Conservation (phyloP, 1,140 invertebrate genomes). For the Plodia interpunctella region DNA sequence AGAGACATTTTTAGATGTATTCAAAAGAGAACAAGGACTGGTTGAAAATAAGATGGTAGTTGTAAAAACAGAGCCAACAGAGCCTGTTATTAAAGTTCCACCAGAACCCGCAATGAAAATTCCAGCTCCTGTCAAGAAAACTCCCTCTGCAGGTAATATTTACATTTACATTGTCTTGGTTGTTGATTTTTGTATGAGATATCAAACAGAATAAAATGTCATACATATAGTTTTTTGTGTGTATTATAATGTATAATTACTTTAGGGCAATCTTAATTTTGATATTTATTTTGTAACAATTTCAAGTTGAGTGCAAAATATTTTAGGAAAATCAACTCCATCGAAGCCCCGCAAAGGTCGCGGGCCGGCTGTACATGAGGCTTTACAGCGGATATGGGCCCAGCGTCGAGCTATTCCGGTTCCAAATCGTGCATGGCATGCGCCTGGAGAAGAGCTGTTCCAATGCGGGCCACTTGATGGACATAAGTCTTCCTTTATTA, state of each 20-base stretch:
- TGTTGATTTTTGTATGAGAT: too few relatives aligned
- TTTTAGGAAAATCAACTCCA: slow-evolving; percentile 41
- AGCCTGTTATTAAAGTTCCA: slow-evolving; percentile 14
- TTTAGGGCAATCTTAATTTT: too few relatives aligned
- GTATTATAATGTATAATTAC: too few relatives aligned
- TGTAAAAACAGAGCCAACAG: slow-evolving; percentile 42
- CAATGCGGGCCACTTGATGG: slow-evolving; percentile 59
- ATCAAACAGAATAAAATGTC: too few relatives aligned
- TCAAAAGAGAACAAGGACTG: slow-evolving; percentile 65
- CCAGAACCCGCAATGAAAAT: slow-evolving; percentile 15
- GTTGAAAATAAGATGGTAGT: slow-evolving; percentile 32
- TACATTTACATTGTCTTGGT: slow-evolving; percentile 21
- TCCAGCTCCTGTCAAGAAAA: slow-evolving; percentile 36
- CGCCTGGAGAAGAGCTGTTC: slow-evolving; percentile 67
- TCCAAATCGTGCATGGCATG: slow-evolving; percentile 58
- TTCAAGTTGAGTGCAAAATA: too few relatives aligned
- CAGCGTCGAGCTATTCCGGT: slow-evolving; percentile 37
- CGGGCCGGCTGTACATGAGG: slow-evolving; percentile 70
- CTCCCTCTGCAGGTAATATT: slow-evolving; percentile 36
- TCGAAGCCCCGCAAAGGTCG: slow-evolving; percentile 53
- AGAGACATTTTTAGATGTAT: slow-evolving; percentile 70
- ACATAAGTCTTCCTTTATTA: slow-evolving; percentile 24
- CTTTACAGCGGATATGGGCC: slow-evolving; percentile 70
- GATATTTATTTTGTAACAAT: too few relatives aligned
- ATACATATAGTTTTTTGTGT: too few relatives aligned